Conservation (phyloP, 2,797 vertebrate species). For the Onychomys leucogaster region DNA sequence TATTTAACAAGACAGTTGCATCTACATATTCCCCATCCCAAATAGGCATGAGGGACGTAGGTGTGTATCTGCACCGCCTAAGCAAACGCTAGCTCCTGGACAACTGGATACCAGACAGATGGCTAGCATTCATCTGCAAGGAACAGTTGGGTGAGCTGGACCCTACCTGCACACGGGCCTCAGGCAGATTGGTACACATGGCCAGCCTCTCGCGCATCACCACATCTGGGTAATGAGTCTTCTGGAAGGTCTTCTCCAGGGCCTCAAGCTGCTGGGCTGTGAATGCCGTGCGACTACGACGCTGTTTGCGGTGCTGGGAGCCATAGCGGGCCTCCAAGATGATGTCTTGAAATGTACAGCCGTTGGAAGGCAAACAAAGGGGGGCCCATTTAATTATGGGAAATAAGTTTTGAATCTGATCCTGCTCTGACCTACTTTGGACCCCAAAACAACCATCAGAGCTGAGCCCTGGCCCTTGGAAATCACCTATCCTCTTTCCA, state of each 20-base stretch:
- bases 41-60: background rate
- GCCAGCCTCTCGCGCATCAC: slow-evolving; percentile 99
- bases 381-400: slow-evolving; percentile 95
- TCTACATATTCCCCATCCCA: too few species aligned
- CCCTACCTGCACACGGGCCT: slow-evolving; percentile 98
- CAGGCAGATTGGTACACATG: slow-evolving; percentile 99
- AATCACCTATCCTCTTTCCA: background rate
- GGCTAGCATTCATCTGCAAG: background rate
- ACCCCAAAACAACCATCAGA: background rate
- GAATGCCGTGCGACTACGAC: slow-evolving; percentile 97
- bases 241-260: slow-evolving; percentile 99
- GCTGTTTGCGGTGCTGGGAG: slow-evolving; percentile 99
- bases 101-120: background rate
- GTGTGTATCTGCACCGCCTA: background rate
- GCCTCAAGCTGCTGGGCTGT: slow-evolving; percentile 99
- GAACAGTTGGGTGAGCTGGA: slow-evolving; percentile 68
- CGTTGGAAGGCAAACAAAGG: slow-evolving; percentile 95
- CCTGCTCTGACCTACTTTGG: slow-evolving; percentile 18
- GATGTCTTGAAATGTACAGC: slow-evolving; percentile 99
- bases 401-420: slow-evolving; percentile 77
- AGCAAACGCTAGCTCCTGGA: background rate
- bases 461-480: background rate
- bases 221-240: slow-evolving; percentile 99
- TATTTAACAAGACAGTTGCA: too few species aligned
- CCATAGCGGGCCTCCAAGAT: slow-evolving; percentile 99